Evolutionary conservation across 64 coral and sea anemone genomes (phyloP).

Genomic region (Trachythela sp.): DNA sequence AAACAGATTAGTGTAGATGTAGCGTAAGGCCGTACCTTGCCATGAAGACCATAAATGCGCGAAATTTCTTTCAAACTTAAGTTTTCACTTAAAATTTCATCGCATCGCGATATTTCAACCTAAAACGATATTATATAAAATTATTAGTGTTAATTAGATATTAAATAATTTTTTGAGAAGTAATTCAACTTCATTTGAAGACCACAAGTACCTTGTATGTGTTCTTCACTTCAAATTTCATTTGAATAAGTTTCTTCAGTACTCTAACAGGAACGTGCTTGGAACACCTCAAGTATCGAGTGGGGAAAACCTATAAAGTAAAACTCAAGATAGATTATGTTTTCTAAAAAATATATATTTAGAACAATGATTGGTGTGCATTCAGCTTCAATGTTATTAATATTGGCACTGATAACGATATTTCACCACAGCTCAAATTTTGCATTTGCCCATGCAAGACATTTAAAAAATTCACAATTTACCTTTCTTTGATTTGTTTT

Average conservation of each 20-base stretch:
- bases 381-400: too few relatives aligned
- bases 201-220: slow-evolving; percentile 33
- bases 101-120: slow-evolving; percentile 63
- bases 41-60: slow-evolving; percentile 64
- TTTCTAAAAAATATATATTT: too few relatives aligned
- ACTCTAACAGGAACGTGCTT: slow-evolving; percentile 42
- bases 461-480: neutral
- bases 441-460: too few relatives aligned
- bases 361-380: too few relatives aligned
- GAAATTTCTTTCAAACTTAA: slow-evolving; percentile 61
- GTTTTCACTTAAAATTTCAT: slow-evolving; percentile 62
- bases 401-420: too few relatives aligned
- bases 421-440: too few relatives aligned
- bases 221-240: slow-evolving; percentile 59
- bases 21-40: slow-evolving; percentile 45
- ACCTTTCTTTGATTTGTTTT: neutral
- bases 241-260: slow-evolving; percentile 56
- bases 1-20: neutral
- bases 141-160: neutral
- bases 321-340: neutral
- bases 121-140: neutral
- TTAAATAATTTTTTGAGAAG: too few relatives aligned
- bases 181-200: neutral
- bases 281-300: slow-evolving; percentile 56
- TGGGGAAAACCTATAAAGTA: slow-evolving; percentile 53